Conservation (phyloP, 2,797 vertebrate species). For the Karalla daura region DNA sequence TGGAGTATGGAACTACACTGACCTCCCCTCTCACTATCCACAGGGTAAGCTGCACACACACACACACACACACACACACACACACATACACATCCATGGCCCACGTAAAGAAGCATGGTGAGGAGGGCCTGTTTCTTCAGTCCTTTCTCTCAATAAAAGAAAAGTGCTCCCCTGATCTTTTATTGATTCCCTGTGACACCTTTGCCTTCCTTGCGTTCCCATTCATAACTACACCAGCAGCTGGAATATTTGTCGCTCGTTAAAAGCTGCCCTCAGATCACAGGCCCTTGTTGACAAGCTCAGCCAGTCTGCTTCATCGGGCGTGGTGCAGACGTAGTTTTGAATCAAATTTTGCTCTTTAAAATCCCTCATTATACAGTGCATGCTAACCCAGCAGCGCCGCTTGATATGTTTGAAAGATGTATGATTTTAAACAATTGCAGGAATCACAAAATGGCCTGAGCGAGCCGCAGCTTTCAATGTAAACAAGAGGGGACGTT, state of each 20-base stretch:
- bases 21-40: constrained; percentile 60
- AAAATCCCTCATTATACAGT: too few relatives aligned
- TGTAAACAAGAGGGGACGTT: too few relatives aligned
- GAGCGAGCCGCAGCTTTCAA: too few relatives aligned
- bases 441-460: too few relatives aligned
- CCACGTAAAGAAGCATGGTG: neutral
- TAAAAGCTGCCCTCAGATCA: neutral
- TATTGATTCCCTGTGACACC: neutral
- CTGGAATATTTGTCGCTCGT: neutral
- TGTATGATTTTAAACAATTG: too few relatives aligned
- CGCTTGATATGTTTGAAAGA: too few relatives aligned
- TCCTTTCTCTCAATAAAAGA: neutral
- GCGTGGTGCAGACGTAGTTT: neutral
- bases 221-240: neutral
- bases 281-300: neutral
- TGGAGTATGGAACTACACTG: constrained; percentile 70
- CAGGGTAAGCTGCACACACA: constrained; percentile 58
- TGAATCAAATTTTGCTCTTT: too few relatives aligned
- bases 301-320: neutral
- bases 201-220: neutral
- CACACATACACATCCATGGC: neutral
- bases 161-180: neutral
- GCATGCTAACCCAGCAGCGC: too few relatives aligned
- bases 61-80: neutral
- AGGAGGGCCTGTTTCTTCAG: constrained; percentile 4